These are phyloP conservation scores for Mus spretus DNA, from an alignment of 2,797 vertebrate genomes.

Conservation along the genomic window DNA sequence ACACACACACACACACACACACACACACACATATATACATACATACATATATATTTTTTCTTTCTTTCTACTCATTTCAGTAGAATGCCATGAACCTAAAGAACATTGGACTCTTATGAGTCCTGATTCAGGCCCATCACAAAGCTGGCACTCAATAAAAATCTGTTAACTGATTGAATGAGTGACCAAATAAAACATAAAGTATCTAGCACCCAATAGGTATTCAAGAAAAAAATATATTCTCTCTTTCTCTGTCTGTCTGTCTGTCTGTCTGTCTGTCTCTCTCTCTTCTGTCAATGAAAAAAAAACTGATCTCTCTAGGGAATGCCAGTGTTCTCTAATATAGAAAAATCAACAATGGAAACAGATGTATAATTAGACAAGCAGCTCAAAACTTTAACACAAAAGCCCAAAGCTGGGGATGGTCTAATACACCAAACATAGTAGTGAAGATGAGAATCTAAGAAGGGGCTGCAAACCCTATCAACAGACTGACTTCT, in stretches of 20 bases:
- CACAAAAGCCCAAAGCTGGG: background rate
- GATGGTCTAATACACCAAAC: background rate
- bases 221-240: background rate
- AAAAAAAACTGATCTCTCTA: constrained; percentile 14
- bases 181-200: constrained; percentile 2
- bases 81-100: constrained; percentile 17
- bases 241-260: background rate
- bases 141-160: constrained; percentile 15
- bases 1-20: accelerated
- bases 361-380: background rate
- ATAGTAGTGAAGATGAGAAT: background rate
- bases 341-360: constrained; percentile 7
- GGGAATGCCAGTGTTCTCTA: background rate
- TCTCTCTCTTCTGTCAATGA: background rate
- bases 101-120: background rate
- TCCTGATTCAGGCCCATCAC: background rate
- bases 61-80: constrained; percentile 7
- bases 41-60: background rate
- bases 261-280: background rate
- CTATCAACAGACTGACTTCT: background rate
- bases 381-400: constrained; percentile 28
- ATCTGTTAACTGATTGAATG: background rate
- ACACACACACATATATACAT: too few relatives aligned
- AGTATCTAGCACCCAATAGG: background rate
- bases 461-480: background rate